Conservation (phyloP, 2,888 invertebrate species). For the Carterocephalus palaemon region DNA sequence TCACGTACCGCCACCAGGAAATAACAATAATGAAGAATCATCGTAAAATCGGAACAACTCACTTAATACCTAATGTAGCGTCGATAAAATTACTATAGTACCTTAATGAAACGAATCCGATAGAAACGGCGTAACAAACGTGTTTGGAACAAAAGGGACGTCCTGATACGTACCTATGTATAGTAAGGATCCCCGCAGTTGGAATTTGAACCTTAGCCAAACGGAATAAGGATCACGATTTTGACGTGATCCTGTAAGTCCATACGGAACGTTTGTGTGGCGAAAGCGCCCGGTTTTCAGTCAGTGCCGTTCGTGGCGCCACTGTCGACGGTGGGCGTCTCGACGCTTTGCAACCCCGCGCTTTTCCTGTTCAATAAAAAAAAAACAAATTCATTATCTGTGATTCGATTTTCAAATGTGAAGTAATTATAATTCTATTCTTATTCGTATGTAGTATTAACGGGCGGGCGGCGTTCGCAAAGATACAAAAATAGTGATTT, state of each 20-base stretch:
- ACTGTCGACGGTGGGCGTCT: slow-evolving; percentile 68
- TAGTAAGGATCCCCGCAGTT: not conserved
- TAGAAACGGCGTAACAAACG: slow-evolving; percentile 58
- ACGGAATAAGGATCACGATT: slow-evolving; percentile 36
- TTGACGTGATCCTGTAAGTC: slow-evolving; percentile 39
- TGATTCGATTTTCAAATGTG: slow-evolving; percentile 20
- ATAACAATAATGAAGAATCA: slow-evolving; percentile 16
- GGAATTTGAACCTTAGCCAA: slow-evolving; percentile 35
- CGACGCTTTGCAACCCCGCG: slow-evolving; percentile 55
- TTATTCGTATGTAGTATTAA: not conserved
- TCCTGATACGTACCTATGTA: slow-evolving; percentile 51
- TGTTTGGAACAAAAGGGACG: slow-evolving; percentile 68
- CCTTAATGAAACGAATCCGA: slow-evolving; percentile 60
- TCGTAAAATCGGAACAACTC: slow-evolving; percentile 16
- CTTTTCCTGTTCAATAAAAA: slow-evolving; percentile 32
- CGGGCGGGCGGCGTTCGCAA: slow-evolving; percentile 42
- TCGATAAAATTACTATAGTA: slow-evolving; percentile 51
- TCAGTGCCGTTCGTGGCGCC: slow-evolving; percentile 75
- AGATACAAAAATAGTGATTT: slow-evolving; percentile 67
- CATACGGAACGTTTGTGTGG: slow-evolving; percentile 56
- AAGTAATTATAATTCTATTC: slow-evolving; percentile 5
- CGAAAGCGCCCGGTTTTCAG: slow-evolving; percentile 44
- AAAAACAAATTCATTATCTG: slow-evolving; percentile 18
- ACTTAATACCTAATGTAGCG: slow-evolving; percentile 34
- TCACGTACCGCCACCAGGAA: not conserved